Conservation (phyloP, 2,113 vertebrate genomes). For the Marmota flaviventris region DNA sequence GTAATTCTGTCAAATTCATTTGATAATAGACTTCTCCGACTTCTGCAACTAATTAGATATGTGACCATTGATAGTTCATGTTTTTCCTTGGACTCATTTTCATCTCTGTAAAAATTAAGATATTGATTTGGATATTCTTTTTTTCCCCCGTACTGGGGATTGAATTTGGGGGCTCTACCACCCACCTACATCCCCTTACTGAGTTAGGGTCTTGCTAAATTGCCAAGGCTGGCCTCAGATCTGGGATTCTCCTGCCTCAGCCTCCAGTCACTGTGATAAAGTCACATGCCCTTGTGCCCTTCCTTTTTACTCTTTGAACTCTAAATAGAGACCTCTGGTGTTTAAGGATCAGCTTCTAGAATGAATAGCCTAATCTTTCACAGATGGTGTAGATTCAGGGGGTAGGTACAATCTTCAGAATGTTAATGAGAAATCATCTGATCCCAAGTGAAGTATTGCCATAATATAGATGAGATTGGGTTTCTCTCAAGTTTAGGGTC, state of each 20-base stretch:
- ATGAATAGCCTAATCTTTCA: slow-evolving; percentile 23
- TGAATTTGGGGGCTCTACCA: too few relatives aligned
- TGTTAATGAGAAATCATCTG: slow-evolving; percentile 12
- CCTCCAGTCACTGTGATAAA: too few relatives aligned
- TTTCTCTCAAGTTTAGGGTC: neutral
- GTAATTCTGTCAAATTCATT: slow-evolving; percentile 51
- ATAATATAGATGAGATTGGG: neutral
- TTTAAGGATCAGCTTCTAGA: neutral
- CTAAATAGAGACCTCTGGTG: neutral
- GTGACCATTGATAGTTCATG: neutral
- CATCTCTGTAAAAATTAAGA: neutral
- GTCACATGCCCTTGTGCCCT: too few relatives aligned
- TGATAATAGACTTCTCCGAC: slow-evolving; percentile 3
- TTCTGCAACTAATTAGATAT: slow-evolving; percentile 36
- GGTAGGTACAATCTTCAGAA: neutral
- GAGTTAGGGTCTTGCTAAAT: too few relatives aligned
- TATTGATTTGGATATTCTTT: slow-evolving; percentile 45
- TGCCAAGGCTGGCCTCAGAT: too few relatives aligned
- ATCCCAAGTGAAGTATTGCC: slow-evolving; percentile 40
- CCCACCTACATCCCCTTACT: too few relatives aligned
- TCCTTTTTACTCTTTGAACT: neutral
- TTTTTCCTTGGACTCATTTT: slow-evolving; percentile 45
- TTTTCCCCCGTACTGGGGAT: neutral
- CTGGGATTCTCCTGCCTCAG: too few relatives aligned
- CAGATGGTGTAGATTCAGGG: neutral